These are phyloP conservation scores for Salpingus planirostris DNA, from an alignment of 2,888 invertebrate genomes.

Conservation along the genomic window DNA sequence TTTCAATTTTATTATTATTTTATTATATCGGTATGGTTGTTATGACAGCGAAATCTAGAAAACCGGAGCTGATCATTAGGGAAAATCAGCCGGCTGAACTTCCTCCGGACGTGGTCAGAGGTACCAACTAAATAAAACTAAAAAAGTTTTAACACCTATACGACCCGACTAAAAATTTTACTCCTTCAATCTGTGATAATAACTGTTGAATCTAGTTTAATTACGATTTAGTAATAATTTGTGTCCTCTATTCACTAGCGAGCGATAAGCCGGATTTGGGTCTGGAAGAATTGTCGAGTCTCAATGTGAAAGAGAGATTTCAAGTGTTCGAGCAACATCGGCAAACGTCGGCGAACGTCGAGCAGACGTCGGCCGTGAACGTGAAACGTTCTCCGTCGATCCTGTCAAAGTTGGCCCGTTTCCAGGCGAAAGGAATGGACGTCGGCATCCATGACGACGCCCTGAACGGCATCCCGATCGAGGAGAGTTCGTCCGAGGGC, in stretches of 20 bases:
- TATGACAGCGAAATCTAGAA: slow-evolving; percentile 56
- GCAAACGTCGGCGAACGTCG: slow-evolving; percentile 40
- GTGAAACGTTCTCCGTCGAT: slow-evolving; percentile 66
- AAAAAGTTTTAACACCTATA: too few relatives aligned
- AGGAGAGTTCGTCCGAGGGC: slow-evolving; percentile 62
- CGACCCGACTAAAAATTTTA: too few relatives aligned
- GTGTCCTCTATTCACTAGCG: too few relatives aligned
- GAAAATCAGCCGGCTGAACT: slow-evolving; percentile 85
- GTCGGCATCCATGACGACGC: slow-evolving; percentile 69
- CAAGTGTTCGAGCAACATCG: slow-evolving; percentile 67
- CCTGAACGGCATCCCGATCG: slow-evolving; percentile 63
- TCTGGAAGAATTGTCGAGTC: slow-evolving; percentile 67
- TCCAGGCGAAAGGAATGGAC: slow-evolving; percentile 76
- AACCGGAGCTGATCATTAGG: slow-evolving; percentile 81
- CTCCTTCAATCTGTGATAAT: too few relatives aligned
- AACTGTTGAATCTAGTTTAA: too few relatives aligned
- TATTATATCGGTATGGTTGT: not conserved
- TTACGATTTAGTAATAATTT: slow-evolving; percentile 2
- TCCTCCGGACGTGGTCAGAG: slow-evolving; percentile 88
- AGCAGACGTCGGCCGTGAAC: slow-evolving; percentile 39
- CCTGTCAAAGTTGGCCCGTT: slow-evolving; percentile 71
- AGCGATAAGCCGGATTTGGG: slow-evolving; percentile 82
- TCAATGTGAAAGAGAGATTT: slow-evolving; percentile 79
- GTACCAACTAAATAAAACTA: too few relatives aligned
- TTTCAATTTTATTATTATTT: slow-evolving; percentile 3